These are phyloP conservation scores for Furnarius figulus DNA, from an alignment of 2,113 vertebrate genomes.

Conservation along the genomic window DNA sequence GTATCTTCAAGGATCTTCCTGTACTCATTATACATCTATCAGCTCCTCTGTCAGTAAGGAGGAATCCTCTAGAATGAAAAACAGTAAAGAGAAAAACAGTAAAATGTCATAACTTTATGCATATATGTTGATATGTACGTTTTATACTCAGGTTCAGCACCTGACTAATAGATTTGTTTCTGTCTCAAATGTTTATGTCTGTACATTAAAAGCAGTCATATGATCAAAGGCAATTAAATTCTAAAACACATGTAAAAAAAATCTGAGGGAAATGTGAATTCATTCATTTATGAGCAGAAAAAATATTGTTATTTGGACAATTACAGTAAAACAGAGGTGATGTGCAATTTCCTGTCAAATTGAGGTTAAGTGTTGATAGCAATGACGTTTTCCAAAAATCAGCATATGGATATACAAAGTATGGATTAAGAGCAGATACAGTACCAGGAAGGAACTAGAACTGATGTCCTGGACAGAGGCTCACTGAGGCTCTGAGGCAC, in stretches of 20 bases:
- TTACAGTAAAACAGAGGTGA: background rate
- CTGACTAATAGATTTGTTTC: background rate
- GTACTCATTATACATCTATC: background rate
- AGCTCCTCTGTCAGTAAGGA: background rate
- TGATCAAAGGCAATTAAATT: conserved; percentile 4
- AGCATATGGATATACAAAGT: background rate
- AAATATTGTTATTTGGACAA: background rate
- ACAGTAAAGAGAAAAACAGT: background rate
- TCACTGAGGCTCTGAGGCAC: background rate
- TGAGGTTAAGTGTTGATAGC: background rate
- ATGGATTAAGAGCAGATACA: background rate
- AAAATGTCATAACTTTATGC: background rate
- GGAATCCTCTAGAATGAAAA: conserved; percentile 5
- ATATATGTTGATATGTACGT: background rate
- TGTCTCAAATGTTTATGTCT: conserved; percentile 19
- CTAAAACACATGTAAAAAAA: background rate
- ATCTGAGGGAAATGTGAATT: background rate
- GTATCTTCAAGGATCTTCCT: background rate
- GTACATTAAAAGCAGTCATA: conserved; percentile 11
- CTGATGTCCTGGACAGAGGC: background rate
- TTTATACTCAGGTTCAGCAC: background rate
- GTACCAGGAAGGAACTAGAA: background rate
- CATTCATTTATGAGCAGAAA: background rate
- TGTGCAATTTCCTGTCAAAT: background rate
- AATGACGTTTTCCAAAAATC: background rate